Evolutionary conservation across 2,888 invertebrate species (phyloP), one percentile per base, ranked within the genome.

Genomic region (Teinopalpus imperialis): DNA sequence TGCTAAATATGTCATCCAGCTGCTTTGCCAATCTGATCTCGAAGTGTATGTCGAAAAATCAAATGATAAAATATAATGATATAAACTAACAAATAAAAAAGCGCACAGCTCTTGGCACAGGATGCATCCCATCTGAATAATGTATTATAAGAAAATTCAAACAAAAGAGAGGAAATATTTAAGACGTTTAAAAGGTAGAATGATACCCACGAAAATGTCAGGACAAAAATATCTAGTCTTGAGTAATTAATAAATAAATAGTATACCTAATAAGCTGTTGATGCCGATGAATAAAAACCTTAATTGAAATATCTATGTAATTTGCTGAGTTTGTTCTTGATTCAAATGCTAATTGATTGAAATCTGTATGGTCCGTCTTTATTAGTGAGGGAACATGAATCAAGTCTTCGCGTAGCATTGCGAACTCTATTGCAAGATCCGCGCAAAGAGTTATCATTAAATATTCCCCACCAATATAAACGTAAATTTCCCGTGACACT

Each of bases 391-490:
- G 48, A 1, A 66, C 34, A 1, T 59, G 39, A 1, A 54, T 40
- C n/a, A 81, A 51, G 29, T 81, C 79, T 31, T 76, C 69, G 30
- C 64, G 59, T 1, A 81, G 57, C 1, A 81, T 20, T 3, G 53
- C 53, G 31, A 81, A 80, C 42, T 72, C 65, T 1, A 63, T 74
- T 12, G 63, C 66, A 1, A 81, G 54, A 27, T 69, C 68, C 1
- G 71, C 67, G 23, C 71, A 69, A 1, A 81, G 32, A 0, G 60
- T 63, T 30, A 81, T 66, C 56, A 74, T 60, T 0, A 77, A 51
- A n/a, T 69, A 65, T 30, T 79, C 76, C 0, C 63, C 42, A 2
- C 76, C 77, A 2, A 76, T 18, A 21, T 67, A 74, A 3, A 54
- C 44, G 42, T 63, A 71, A 1, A 69, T n/a, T 3, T 69, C 13